Conservation (phyloP, 2,113 vertebrate genomes). For the Gallinago undulata region DNA sequence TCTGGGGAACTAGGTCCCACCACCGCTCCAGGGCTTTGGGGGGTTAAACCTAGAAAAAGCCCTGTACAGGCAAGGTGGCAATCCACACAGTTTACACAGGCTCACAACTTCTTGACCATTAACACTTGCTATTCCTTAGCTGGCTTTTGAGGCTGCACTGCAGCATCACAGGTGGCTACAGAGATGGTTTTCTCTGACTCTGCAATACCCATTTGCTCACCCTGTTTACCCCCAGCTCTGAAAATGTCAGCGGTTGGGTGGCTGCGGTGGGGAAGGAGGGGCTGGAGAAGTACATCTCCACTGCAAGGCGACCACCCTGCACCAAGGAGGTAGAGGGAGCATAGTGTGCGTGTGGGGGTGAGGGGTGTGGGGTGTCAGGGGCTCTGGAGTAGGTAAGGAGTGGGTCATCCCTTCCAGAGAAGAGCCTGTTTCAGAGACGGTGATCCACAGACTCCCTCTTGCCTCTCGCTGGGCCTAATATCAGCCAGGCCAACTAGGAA, state of each 20-base stretch:
- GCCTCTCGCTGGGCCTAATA: not conserved
- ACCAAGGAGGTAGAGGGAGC: not conserved
- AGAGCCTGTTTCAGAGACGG: not conserved
- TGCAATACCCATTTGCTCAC: not conserved
- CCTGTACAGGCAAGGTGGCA: not conserved
- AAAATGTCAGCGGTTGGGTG: not conserved
- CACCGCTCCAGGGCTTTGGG: not conserved
- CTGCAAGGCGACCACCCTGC: not conserved
- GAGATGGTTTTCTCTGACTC: not conserved
- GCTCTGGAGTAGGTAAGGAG: not conserved
- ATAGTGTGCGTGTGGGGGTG: accelerated
- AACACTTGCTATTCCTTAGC: not conserved
- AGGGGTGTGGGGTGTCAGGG: not conserved
- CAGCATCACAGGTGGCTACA: not conserved
- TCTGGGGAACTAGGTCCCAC: not conserved
- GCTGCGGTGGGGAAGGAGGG: not conserved
- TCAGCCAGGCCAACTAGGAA: not conserved
- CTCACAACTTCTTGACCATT: no score
- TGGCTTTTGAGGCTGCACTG: not conserved
- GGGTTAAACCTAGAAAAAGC: not conserved
- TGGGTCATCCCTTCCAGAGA: not conserved
- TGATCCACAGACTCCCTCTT: not conserved
- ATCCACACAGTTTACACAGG: not conserved
- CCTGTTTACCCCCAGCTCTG: not conserved
- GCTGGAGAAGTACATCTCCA: not conserved